Evolutionary conservation across 2,888 invertebrate species (phyloP).

Genomic region (Eumacrocentrus americanus): DNA sequence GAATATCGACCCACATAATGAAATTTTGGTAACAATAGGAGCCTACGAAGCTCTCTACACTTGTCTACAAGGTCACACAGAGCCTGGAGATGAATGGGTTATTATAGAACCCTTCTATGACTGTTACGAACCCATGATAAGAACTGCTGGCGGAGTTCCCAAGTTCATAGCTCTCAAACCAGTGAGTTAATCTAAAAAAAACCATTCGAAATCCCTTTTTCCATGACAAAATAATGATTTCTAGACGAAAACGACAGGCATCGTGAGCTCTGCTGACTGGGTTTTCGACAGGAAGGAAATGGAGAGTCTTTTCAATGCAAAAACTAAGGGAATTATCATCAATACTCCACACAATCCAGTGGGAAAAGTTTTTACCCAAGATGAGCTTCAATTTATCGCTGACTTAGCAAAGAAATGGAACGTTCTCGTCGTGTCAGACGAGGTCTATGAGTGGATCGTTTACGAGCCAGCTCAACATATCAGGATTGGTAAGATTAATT

Average conservation of each 20-base stretch:
- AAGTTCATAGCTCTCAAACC: slow-evolving; percentile 86
- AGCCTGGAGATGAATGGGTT: slow-evolving; percentile 88
- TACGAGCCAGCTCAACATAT: slow-evolving; percentile 84
- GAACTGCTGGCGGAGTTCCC: slow-evolving; percentile 83
- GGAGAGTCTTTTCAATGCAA: slow-evolving; percentile 77
- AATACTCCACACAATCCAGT: slow-evolving; percentile 98
- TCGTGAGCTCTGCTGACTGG: slow-evolving; percentile 83
- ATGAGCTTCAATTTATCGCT: slow-evolving; percentile 80
- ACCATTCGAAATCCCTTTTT: slow-evolving; percentile 10
- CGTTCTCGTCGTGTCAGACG: slow-evolving; percentile 91
- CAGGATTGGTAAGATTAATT: slow-evolving; percentile 92
- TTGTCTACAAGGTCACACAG: slow-evolving; percentile 84
- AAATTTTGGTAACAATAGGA: slow-evolving; percentile 88
- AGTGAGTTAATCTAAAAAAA: slow-evolving; percentile 58
- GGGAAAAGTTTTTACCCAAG: slow-evolving; percentile 82
- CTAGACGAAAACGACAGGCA: slow-evolving; percentile 63
- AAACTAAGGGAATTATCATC: slow-evolving; percentile 93
- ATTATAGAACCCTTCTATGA: slow-evolving; percentile 99
- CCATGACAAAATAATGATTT: slow-evolving; percentile 41
- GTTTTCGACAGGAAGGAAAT: slow-evolving; percentile 83
- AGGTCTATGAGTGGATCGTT: slow-evolving; percentile 98
- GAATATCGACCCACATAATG: slow-evolving; percentile 81
- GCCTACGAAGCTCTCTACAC: slow-evolving; percentile 95
- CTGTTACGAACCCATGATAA: slow-evolving; percentile 96
- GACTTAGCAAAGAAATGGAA: slow-evolving; percentile 91